phyloP scores from a whole-genome alignment of 2,888 invertebrate genomes.

The Dicyrtomina minuta region DNA sequence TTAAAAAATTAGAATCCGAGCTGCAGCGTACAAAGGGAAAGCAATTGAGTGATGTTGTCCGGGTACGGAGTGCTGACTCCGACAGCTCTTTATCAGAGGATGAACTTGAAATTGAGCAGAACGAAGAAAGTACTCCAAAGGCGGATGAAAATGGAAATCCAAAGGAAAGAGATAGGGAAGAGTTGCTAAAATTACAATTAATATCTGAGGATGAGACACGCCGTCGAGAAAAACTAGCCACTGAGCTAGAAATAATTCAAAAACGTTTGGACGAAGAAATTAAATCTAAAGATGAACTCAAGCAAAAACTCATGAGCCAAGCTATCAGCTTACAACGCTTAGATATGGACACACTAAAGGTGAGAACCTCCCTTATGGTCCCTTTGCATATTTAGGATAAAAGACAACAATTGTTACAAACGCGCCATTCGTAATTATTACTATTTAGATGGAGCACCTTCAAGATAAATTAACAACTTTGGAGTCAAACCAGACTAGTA shows the following conservation, averaged over 20 bases:
- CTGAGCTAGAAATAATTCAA: neutral
- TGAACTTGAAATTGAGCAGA: neutral
- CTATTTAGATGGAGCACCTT: neutral
- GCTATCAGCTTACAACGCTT: neutral
- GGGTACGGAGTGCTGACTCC: too few relatives aligned
- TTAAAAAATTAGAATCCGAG: neutral
- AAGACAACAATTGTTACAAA: too few relatives aligned
- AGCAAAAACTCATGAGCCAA: neutral
- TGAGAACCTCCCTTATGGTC: too few relatives aligned
- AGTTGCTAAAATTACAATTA: neutral
- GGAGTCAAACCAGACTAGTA: neutral
- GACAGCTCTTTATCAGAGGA: neutral
- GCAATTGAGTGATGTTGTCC: too few relatives aligned
- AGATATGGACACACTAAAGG: neutral
- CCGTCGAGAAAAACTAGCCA: neutral
- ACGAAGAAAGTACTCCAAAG: neutral
- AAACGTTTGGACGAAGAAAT: neutral
- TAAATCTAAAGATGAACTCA: neutral
- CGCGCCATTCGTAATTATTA: too few relatives aligned
- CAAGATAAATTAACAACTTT: neutral
- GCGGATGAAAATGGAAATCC: too few relatives aligned
- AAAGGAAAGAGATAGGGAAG: neutral
- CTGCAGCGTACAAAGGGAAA: neutral
- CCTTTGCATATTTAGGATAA: too few relatives aligned
- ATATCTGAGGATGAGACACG: constrained; percentile 1